Evolutionary conservation across 2,797 vertebrate species (phyloP).

Genomic region (Peromyscus aztecus): DNA sequence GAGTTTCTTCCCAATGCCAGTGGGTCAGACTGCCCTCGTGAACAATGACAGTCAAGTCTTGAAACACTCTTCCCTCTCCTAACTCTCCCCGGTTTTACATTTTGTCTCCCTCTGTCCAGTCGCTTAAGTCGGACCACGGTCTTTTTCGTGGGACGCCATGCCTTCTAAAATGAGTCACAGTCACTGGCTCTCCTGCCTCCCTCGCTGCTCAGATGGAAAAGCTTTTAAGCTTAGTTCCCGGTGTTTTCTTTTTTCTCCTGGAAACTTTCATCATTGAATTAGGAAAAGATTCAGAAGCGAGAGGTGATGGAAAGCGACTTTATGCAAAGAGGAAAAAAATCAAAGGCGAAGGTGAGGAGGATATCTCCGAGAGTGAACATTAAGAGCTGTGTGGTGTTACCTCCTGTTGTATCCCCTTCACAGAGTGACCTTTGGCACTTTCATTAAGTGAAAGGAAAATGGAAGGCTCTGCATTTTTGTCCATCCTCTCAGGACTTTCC

Average conservation of each 20-base stretch:
- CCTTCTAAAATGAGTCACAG: slow-evolving; percentile 20
- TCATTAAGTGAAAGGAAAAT: slow-evolving; percentile 15
- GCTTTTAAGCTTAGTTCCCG: background rate
- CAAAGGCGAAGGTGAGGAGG: background rate
- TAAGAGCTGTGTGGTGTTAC: background rate
- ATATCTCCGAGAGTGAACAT: background rate
- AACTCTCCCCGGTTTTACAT: background rate
- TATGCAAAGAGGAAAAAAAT: background rate
- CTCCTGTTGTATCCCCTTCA: background rate
- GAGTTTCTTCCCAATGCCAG: background rate
- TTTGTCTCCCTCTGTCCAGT: background rate
- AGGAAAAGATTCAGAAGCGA: slow-evolving; percentile 13
- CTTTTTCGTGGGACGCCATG: background rate
- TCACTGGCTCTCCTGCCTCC: background rate
- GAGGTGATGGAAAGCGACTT: background rate
- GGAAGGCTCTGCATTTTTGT: background rate
- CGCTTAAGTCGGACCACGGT: background rate
- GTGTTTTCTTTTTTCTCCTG: background rate
- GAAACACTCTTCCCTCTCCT: background rate
- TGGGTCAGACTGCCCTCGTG: background rate
- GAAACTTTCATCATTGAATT: slow-evolving; percentile 30
- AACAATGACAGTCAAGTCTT: background rate
- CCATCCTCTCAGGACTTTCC: background rate
- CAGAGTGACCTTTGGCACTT: background rate
- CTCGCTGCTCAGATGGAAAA: background rate